A percentile compares a stretch with the other conserved stretches of the same genome.
Evolutionary conservation across 2,113 vertebrate species (phyloP).

Genomic region (Miniopterus natalensis): DNA sequence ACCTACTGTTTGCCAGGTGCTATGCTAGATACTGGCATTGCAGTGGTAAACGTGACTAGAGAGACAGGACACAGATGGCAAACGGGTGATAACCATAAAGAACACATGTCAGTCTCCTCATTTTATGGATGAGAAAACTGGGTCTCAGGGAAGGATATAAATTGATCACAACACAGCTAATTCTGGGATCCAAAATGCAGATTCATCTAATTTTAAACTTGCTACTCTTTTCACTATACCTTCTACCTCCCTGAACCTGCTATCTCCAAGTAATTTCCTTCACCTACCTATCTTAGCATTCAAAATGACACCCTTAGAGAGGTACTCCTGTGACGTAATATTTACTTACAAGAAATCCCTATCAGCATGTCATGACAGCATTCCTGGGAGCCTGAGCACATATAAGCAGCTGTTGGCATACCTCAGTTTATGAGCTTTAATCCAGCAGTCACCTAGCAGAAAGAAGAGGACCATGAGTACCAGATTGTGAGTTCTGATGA

Average conservation of each 20-base stretch:
- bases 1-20: not conserved
- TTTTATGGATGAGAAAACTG: slow-evolving; percentile 44
- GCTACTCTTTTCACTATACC: not conserved
- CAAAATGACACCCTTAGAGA: slow-evolving; percentile 14
- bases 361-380: not conserved
- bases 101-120: not conserved
- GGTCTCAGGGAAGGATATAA: not conserved
- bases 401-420: not conserved
- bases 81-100: not conserved
- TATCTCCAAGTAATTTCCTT: not conserved
- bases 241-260: not conserved
- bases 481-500: not conserved
- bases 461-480: not conserved
- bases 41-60: not conserved
- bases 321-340: not conserved
- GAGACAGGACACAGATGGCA: not conserved
- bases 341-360: slow-evolving; percentile 8
- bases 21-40: not conserved
- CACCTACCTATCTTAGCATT: not conserved
- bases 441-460: not conserved
- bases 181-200: slow-evolving; percentile 14
- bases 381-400: not conserved
- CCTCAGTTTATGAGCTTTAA: slow-evolving; percentile 25
- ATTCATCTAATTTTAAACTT: slow-evolving; percentile 3
- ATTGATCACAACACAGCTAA: not conserved